phyloP scores from a whole-genome alignment of 2,113 vertebrate species.

The Hyperopisus bebe region DNA sequence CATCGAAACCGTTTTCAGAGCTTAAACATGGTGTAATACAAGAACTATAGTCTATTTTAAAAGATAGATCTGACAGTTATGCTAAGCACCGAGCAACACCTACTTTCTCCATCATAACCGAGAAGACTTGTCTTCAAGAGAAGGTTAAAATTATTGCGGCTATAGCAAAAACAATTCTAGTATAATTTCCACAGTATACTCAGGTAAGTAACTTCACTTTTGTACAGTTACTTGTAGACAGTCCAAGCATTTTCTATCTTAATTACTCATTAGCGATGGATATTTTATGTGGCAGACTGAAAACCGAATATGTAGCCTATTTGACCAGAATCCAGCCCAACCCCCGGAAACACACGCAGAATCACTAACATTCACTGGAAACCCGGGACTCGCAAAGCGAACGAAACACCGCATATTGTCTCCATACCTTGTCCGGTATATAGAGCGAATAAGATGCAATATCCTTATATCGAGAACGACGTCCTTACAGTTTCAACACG shows the following conservation, averaged over 20 bases:
- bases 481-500: neutral
- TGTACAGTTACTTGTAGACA: neutral
- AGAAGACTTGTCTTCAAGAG: neutral
- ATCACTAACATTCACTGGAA: neutral
- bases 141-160: neutral
- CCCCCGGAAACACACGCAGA: neutral
- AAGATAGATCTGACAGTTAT: neutral
- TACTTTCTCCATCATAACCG: neutral
- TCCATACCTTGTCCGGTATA: slow-evolving; percentile 37
- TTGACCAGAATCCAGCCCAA: neutral
- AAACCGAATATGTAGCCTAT: neutral
- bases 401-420: neutral
- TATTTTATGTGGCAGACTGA: slow-evolving; percentile 7
- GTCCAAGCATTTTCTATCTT: neutral
- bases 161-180: neutral
- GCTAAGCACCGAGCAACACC: neutral
- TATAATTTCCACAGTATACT: neutral
- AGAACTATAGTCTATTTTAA: neutral
- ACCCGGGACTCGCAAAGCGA: neutral
- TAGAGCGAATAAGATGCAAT: neutral
- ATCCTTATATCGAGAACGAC: neutral
- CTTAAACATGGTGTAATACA: neutral
- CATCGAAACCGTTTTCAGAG: neutral
- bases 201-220: slow-evolving; percentile 1
- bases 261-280: too few relatives aligned